Evolutionary conservation across 2,888 invertebrate genomes (phyloP).

Genomic region (Agrypnus murinus): DNA sequence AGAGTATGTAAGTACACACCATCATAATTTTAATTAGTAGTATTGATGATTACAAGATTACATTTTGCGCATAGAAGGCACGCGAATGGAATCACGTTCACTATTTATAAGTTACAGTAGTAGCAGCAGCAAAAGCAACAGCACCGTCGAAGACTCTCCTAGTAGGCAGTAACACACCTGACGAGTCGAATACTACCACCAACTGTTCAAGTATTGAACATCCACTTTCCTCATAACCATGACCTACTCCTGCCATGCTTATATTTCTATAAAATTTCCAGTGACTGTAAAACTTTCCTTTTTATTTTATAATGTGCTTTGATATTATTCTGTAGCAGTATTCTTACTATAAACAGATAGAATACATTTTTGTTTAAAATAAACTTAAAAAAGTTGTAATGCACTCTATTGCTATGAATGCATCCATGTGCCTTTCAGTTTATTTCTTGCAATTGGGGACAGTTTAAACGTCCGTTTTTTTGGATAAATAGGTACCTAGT

Average conservation of each 20-base stretch:
- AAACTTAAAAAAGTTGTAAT: no score
- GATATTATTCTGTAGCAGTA: no score
- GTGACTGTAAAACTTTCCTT: constrained; percentile 24
- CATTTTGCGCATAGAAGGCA: constrained; percentile 6
- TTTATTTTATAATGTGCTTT: no score
- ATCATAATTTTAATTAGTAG: background rate
- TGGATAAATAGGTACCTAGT: no score
- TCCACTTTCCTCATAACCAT: constrained; percentile 46
- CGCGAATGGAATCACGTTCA: constrained; percentile 11
- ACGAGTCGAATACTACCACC: constrained; percentile 14
- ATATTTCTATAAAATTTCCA: constrained; percentile 8
- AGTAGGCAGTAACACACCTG: constrained; percentile 27
- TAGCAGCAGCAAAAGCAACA: no score
- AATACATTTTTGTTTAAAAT: no score
- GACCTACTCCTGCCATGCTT: constrained; percentile 40
- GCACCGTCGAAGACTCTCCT: no score
- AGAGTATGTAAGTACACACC: background rate
- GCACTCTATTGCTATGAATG: no score
- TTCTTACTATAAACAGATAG: no score
- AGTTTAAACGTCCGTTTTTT: no score
- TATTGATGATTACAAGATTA: background rate
- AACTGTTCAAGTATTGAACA: constrained; percentile 27
- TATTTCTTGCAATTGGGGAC: no score
- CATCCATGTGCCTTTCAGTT: no score
- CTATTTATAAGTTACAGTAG: constrained; percentile 12